A percentile compares a stretch with the other conserved stretches of the same genome.
Conservation (phyloP, 64 coral and sea anemone species). For the Actinia equina region DNA sequence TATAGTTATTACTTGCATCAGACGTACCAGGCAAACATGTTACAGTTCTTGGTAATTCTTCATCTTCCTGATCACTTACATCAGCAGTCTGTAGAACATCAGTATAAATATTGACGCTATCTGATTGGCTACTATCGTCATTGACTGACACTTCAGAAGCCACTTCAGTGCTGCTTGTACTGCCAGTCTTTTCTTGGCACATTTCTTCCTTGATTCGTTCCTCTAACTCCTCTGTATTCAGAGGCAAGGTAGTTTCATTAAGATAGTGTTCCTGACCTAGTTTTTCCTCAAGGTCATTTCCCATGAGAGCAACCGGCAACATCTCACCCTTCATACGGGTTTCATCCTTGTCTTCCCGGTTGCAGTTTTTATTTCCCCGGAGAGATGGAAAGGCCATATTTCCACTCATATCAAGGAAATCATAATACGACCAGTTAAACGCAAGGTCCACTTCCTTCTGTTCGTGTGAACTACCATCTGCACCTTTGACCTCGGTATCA, state of each 20-base stretch:
- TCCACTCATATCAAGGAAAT: constrained; percentile 11
- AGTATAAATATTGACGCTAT: background rate
- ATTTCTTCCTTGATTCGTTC: background rate
- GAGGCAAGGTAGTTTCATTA: background rate
- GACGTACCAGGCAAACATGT: background rate
- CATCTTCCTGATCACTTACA: background rate
- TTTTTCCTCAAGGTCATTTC: background rate
- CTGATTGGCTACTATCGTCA: background rate
- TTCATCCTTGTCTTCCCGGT: background rate
- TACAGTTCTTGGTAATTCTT: background rate
- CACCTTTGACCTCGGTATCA: constrained; percentile 1
- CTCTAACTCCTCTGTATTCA: background rate
- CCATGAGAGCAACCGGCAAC: background rate
- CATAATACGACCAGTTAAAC: constrained; percentile 51
- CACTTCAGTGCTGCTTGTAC: constrained; percentile 10
- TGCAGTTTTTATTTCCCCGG: background rate
- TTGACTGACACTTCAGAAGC: background rate
- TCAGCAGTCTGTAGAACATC: background rate
- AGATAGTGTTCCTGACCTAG: background rate
- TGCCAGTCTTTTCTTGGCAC: background rate
- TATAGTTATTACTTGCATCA: no score
- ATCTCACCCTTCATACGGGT: background rate
- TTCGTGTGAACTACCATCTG: background rate
- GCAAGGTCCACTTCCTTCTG: background rate
- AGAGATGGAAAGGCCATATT: background rate